Evolutionary conservation across 2,888 invertebrate genomes (phyloP), one percentile per base, ranked within the genome.

Genomic region (Callinectes sapidus): DNA sequence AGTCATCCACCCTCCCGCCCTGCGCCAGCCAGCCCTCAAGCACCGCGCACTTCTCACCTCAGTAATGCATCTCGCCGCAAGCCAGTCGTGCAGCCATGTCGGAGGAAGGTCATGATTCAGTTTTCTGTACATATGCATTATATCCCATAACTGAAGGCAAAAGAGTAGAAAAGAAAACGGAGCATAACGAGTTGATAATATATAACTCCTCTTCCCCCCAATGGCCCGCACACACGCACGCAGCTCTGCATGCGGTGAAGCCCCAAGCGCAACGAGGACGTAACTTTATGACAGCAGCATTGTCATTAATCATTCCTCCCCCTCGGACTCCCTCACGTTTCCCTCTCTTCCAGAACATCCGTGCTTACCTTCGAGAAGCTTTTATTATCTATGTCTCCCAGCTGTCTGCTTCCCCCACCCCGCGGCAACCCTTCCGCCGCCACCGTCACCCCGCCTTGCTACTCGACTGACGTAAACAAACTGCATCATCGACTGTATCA

Each of bases 401-500:
- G 35, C 35, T 32, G 35, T 81, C 32, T 16, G 35, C 13, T 35
- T n/a, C 35, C 35, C 10, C n/a, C 81, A 14, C n/a, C 16, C 35
- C 8, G 8, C 71, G 8, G 1, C 61, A 18, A 23, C 61, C 23
- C 18, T 23, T 23, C 61, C 61, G 14, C 61, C 61, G 61, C 71
- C 71, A 28, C 71, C 23, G 23, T 71, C n/a, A 35, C 81, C 35
- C 81, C 35, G n/a, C 71, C 14, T 81, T 13, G 14, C 2, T n/a
- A 14, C 35, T 81, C 81, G 6, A 10, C 81, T 71, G 81, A 81
- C 81, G 14, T 81, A 81, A 81, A 81, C 81, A 81, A 81, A 81
- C 81, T 81, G 81, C 81, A 81, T 81, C 81, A 81, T 35, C 81
- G 35, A 35, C 81, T 81, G 35, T 81, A 81, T 81, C 13, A 35